phyloP scores from a whole-genome alignment of 2,797 vertebrate genomes.

The Anisognathus igniventris region DNA sequence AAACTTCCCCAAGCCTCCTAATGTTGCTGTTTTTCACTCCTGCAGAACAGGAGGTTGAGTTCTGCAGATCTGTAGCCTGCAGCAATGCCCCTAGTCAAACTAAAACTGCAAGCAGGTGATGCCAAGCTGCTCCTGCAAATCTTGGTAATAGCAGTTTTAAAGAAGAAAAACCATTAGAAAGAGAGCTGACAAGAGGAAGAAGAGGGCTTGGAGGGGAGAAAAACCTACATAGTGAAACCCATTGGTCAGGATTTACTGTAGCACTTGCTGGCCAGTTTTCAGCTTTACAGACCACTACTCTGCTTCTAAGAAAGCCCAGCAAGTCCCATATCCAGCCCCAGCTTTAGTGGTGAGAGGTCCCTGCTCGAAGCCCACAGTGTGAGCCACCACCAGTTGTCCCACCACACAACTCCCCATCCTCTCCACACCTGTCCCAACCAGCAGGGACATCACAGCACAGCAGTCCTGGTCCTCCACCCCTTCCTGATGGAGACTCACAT shows the following conservation, averaged over 20 bases:
- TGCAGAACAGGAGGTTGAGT: not conserved
- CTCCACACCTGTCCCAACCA: not conserved
- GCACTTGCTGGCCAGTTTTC: not conserved
- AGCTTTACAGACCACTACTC: not conserved
- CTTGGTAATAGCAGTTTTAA: not conserved
- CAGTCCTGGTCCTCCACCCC: not conserved
- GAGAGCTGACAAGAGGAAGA: not conserved
- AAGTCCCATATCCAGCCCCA: not conserved
- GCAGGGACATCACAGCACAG: not conserved
- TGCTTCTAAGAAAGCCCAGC: not conserved
- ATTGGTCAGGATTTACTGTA: not conserved
- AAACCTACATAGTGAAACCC: not conserved
- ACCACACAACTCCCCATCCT: not conserved
- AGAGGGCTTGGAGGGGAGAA: not conserved
- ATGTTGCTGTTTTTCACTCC: not conserved
- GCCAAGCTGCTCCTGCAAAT: constrained; percentile 1
- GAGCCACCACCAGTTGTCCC: not conserved
- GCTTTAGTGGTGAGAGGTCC: not conserved
- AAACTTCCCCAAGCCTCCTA: not conserved
- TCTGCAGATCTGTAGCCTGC: constrained; percentile 15
- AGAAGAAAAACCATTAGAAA: not conserved
- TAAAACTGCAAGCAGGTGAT: not conserved
- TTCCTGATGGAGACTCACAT: not conserved
- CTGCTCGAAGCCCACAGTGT: not conserved
- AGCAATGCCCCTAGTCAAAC: not conserved